A percentile compares a stretch with the other conserved stretches of the same genome.
Evolutionary conservation across 2,113 vertebrate genomes (phyloP).

Genomic region (Climacteris rufus): DNA sequence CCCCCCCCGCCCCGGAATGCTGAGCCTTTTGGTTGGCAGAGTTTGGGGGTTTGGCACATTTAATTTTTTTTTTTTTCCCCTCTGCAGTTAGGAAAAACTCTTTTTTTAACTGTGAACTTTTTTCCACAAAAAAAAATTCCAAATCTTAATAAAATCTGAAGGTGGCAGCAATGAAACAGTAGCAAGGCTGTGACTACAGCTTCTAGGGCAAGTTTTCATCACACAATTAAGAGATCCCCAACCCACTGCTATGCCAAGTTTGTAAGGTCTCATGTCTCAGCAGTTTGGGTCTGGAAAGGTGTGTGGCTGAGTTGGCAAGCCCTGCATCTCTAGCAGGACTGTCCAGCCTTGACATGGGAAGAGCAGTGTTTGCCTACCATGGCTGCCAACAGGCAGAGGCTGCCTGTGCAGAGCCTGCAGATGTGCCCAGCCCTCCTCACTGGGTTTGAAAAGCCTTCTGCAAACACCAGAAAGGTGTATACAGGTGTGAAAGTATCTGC

Average conservation of each 20-base stretch:
- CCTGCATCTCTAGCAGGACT: background rate
- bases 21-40: conserved; percentile 9
- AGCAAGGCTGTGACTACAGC: background rate
- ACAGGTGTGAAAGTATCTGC: background rate
- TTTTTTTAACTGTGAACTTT: background rate
- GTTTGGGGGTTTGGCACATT: background rate
- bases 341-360: background rate
- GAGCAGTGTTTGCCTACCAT: background rate
- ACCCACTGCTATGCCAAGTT: background rate
- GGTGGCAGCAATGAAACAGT: conserved; percentile 22
- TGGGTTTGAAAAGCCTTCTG: background rate
- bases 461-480: background rate
- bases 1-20: background rate
- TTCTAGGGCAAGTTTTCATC: background rate
- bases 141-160: conserved; percentile 46
- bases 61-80: background rate
- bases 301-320: background rate
- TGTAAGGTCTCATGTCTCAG: accelerated
- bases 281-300: background rate
- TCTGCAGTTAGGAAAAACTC: background rate
- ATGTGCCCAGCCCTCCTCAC: background rate
- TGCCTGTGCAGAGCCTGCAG: background rate
- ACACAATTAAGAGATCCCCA: background rate
- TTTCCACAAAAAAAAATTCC: background rate
- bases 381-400: background rate